Conservation (phyloP, 2,888 invertebrate genomes). For the Drosophila melanosoma region DNA sequence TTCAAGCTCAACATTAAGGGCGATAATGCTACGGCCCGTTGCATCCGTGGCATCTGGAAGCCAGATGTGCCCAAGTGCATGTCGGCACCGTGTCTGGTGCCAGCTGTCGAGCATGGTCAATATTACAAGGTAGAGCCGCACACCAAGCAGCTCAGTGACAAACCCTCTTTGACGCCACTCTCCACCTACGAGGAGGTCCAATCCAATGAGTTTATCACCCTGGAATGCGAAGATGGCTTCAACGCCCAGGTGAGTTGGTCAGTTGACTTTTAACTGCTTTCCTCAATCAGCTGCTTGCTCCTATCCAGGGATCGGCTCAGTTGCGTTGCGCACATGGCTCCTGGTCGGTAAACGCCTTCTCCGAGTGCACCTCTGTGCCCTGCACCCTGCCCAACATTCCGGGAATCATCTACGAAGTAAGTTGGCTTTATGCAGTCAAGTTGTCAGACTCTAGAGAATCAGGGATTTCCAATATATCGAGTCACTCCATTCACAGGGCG, state of each 20-base stretch:
- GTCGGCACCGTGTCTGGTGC: constrained; percentile 91
- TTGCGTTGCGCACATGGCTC: constrained; percentile 92
- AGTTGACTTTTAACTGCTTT: rapidly evolving
- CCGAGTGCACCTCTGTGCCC: constrained; percentile 90
- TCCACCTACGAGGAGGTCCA: constrained; percentile 86
- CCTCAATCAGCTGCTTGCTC: not conserved
- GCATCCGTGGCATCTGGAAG: constrained; percentile 94
- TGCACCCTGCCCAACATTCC: constrained; percentile 83
- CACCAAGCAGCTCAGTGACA: constrained; percentile 79
- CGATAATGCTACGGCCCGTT: constrained; percentile 91
- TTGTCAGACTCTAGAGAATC: too few species aligned
- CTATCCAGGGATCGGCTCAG: constrained; percentile 88
- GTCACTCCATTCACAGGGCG: constrained; percentile 85
- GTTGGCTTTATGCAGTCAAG: not conserved
- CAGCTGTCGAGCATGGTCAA: constrained; percentile 89
- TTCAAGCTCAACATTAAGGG: constrained; percentile 90
- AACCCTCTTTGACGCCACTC: constrained; percentile 78
- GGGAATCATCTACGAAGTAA: constrained; percentile 83
- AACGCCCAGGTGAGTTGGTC: constrained; percentile 76
- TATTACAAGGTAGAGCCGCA: constrained; percentile 86
- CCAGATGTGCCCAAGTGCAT: constrained; percentile 92
- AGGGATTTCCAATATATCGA: not conserved
- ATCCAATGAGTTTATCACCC: constrained; percentile 90
- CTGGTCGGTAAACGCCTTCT: constrained; percentile 91
- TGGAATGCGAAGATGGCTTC: constrained; percentile 91